phyloP scores from a whole-genome alignment of 2,113 vertebrate species.

The Misgurnus anguillicaudatus region DNA sequence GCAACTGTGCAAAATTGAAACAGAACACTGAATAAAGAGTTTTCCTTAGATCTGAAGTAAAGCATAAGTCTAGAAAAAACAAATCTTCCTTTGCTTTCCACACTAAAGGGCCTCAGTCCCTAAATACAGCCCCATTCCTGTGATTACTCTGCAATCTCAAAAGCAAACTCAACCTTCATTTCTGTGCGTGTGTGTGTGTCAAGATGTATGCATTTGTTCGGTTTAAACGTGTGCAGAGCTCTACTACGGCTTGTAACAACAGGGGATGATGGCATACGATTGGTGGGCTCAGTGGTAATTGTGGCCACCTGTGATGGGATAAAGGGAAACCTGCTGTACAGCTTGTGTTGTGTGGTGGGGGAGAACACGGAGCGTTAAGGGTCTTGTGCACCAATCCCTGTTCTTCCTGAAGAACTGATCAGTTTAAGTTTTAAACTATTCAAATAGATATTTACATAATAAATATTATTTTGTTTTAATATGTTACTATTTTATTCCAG shows the following conservation, averaged over 20 bases:
- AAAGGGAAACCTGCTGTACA: conserved; percentile 28
- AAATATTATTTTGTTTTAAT: background rate
- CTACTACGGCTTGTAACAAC: conserved; percentile 61
- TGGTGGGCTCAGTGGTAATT: conserved; percentile 67
- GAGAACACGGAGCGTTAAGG: background rate
- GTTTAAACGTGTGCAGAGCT: conserved; percentile 58
- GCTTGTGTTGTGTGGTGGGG: background rate
- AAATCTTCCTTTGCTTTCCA: conserved; percentile 4
- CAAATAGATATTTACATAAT: background rate
- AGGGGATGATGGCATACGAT: conserved; percentile 68
- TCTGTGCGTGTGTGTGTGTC: conserved; percentile 6
- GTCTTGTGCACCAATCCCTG: background rate
- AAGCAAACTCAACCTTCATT: background rate
- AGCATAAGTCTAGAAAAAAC: conserved; percentile 6
- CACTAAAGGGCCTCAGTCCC: background rate
- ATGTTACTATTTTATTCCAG: background rate
- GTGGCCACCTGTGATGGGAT: conserved; percentile 69
- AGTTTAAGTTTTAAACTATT: background rate
- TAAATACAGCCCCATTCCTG: background rate
- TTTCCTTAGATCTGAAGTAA: background rate
- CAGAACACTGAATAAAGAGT: conserved; percentile 1
- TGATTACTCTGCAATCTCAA: conserved; percentile 11
- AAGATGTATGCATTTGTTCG: conserved; percentile 42
- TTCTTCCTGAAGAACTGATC: background rate
- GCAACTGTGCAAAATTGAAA: background rate